Conservation (phyloP, 2,888 invertebrate genomes). For the Myopa testacea region DNA sequence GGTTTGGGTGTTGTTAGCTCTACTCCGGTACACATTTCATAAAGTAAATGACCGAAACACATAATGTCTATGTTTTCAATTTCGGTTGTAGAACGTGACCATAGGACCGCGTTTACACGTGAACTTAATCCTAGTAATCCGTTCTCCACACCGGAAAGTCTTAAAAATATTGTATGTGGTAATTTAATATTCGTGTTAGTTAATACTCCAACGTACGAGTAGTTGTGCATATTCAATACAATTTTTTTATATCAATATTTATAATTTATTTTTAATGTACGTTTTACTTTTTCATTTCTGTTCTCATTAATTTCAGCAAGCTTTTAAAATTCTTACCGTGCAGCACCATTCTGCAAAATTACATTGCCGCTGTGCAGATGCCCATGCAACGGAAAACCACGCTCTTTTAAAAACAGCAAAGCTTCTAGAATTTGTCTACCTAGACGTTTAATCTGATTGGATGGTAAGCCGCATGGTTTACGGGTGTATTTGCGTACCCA, state of each 20-base stretch:
- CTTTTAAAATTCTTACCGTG: slow-evolving; percentile 72
- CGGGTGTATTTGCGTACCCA: slow-evolving; percentile 82
- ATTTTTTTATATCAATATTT: not conserved
- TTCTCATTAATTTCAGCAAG: no score
- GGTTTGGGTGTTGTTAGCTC: slow-evolving; percentile 82
- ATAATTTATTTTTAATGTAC: no score
- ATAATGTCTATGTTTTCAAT: slow-evolving; percentile 75
- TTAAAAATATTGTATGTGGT: slow-evolving; percentile 58
- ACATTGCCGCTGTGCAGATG: slow-evolving; percentile 93
- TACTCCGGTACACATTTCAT: slow-evolving; percentile 91
- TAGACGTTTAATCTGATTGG: slow-evolving; percentile 86
- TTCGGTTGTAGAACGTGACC: slow-evolving; percentile 68
- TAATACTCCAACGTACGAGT: no score
- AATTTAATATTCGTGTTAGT: no score
- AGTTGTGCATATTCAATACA: no score
- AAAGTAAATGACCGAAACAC: slow-evolving; percentile 86
- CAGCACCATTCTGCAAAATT: slow-evolving; percentile 91
- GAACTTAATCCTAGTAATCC: slow-evolving; percentile 79
- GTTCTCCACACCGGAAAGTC: slow-evolving; percentile 88
- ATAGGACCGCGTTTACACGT: slow-evolving; percentile 72
- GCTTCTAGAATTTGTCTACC: slow-evolving; percentile 91
- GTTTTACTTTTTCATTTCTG: no score
- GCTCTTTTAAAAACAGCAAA: slow-evolving; percentile 83
- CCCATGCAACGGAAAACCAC: slow-evolving; percentile 87
- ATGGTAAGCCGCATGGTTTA: slow-evolving; percentile 77